A percentile compares a stretch with the other conserved stretches of the same genome.
These are phyloP conservation scores for Drosophila melanocephala DNA, from an alignment of 2,888 invertebrate species.

Conservation along the genomic window DNA sequence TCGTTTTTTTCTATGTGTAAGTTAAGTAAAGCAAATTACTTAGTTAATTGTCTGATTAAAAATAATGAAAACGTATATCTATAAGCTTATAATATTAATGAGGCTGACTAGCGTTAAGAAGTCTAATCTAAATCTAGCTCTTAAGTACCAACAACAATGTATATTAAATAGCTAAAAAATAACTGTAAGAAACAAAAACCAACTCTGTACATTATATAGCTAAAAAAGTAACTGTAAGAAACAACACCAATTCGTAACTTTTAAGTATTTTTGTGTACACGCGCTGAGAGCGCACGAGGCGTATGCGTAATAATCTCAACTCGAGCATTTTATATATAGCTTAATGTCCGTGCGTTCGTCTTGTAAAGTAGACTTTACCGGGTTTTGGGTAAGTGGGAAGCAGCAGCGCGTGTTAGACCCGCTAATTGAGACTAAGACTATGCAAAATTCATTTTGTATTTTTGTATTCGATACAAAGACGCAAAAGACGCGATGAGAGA, in stretches of 20 bases:
- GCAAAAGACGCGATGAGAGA: constrained; percentile 32
- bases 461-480: constrained; percentile 77
- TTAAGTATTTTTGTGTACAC: constrained; percentile 60
- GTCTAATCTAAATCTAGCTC: constrained; percentile 43
- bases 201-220: constrained; percentile 40
- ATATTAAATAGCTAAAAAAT: constrained; percentile 42
- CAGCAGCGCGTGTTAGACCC: constrained; percentile 47
- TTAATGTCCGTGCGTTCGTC: constrained; percentile 20
- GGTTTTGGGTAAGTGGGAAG: constrained; percentile 18
- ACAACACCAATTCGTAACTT: constrained; percentile 64
- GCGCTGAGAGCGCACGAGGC: constrained; percentile 51
- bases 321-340: background rate
- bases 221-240: constrained; percentile 57
- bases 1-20: constrained; percentile 50
- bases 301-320: constrained; percentile 47
- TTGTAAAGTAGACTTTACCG: constrained; percentile 38
- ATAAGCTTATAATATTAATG: constrained; percentile 79
- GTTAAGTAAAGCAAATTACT: constrained; percentile 45
- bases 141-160: constrained; percentile 26
- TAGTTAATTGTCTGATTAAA: constrained; percentile 64
- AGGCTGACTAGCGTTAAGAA: constrained; percentile 78
- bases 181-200: constrained; percentile 54
- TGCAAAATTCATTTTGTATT: constrained; percentile 74
- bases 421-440: constrained; percentile 72
- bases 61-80: constrained; percentile 43